Evolutionary conservation across 2,113 vertebrate genomes (phyloP).

Genomic region (Ovis aries): DNA sequence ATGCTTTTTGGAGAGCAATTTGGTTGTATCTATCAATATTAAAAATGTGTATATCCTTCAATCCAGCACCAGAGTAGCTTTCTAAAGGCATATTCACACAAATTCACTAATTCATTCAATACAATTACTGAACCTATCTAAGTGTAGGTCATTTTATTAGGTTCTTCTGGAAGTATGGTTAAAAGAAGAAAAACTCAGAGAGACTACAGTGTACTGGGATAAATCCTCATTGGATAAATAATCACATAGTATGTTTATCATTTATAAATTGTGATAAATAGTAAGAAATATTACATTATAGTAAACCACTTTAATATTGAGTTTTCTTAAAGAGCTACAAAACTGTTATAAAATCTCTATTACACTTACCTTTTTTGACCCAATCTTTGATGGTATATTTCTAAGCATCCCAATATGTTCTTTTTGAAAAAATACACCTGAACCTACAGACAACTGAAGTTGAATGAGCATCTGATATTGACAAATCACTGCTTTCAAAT

Average conservation of each 20-base stretch:
- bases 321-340: conserved; percentile 23
- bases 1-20: not conserved
- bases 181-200: not conserved
- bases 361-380: conserved; percentile 12
- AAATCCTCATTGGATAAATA: not conserved
- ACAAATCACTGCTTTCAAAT: not conserved
- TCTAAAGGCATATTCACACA: conserved; percentile 7
- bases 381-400: not conserved
- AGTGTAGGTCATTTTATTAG: not conserved
- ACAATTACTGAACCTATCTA: not conserved
- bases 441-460: not conserved
- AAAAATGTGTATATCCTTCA: conserved; percentile 30
- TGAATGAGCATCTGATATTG: not conserved
- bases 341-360: not conserved
- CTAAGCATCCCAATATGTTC: not conserved
- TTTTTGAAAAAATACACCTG: not conserved
- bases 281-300: not conserved
- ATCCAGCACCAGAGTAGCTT: not conserved
- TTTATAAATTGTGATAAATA: not conserved
- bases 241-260: not conserved
- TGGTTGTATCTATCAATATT: not conserved
- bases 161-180: not conserved
- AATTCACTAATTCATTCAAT: not conserved
- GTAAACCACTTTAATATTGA: not conserved
- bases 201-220: not conserved